Evolutionary conservation across 2,113 vertebrate species (phyloP).

Genomic region (Perca flavescens): DNA sequence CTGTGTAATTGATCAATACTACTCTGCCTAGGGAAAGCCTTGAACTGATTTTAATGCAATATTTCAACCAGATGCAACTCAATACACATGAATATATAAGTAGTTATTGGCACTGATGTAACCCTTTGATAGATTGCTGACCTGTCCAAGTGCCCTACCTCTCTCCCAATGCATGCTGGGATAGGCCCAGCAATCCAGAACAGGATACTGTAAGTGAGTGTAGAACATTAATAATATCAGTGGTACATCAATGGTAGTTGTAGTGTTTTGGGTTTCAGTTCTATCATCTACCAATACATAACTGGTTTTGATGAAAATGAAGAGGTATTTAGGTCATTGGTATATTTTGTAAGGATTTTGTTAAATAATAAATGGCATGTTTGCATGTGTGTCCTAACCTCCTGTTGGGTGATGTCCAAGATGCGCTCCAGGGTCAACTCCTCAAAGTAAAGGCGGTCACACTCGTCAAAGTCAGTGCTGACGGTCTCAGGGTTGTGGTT

Average conservation of each 20-base stretch:
- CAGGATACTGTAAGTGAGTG: not conserved
- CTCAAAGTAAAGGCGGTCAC: conserved; percentile 97
- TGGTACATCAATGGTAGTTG: not conserved
- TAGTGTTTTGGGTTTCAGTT: not conserved
- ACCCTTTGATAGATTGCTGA: conserved; percentile 1
- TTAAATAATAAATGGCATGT: not conserved
- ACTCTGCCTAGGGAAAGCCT: not conserved
- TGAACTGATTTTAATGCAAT: conserved; percentile 17
- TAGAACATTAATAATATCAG: not conserved
- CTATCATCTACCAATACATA: not conserved
- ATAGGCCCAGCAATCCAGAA: not conserved
- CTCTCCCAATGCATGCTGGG: not conserved
- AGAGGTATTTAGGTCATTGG: not conserved
- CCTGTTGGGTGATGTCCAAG: conserved; percentile 93
- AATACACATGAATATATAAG: conserved; percentile 28
- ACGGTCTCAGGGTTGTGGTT: conserved; percentile 98
- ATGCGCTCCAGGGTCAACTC: conserved; percentile 96
- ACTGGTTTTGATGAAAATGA: not conserved
- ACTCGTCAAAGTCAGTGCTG: conserved; percentile 98
- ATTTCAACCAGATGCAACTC: conserved; percentile 29
- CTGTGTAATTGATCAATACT: conserved; percentile 13
- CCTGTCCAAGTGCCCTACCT: not conserved
- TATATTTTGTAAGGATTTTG: not conserved
- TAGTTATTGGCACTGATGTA: conserved; percentile 7
- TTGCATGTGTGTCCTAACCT: conserved; percentile 83